Base-by-base conservation (phyloP, 1,140 invertebrate species). In the Drosophila varians region DNA sequence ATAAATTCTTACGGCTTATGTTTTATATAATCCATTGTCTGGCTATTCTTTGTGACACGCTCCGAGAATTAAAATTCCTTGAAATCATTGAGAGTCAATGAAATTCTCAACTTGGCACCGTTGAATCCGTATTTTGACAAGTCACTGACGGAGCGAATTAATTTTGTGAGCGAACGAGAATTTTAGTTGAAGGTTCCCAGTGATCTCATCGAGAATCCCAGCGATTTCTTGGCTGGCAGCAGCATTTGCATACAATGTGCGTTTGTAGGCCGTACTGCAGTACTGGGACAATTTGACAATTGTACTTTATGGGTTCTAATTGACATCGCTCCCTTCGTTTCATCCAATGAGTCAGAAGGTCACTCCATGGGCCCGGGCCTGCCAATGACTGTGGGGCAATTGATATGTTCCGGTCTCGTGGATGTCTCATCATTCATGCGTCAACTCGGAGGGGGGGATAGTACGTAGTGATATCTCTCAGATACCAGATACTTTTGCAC, bases 351-450 rank as follows among this genome's bases (percentile, higher is more conserved):
- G 68, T 80, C 68, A 73, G 77, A 80, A 80, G 72, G 77, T 82
- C 73, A 75, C 40, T 69, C 43, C 14, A 5, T 34, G 23, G 53
- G 74, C 26, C 34, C 36, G 42, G 46, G 54, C 18, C 48, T 53
- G 43, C 9, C 40, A 34, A 5, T 18, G 26, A 34, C 11, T 62
- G 21, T 36, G 47, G 64, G 66, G 72, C 77, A 80, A 82, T 82
- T 82, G 73, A 82, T 82, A 82, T 82, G 77, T 82, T 82, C 77
- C 77, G 77, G 77, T 82, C 73, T 75, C 68, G 61, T 77, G 68
- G 52, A 28, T 47, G 28, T 55, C 46, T 18, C 25, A 31, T 52
- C 40, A 56, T 55, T 70, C 62, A 80, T 77, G 77, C 77, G 72
- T 73, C 73, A 82, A 76, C 28, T 12, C 21, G 38, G 34, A 0